Base-by-base conservation (phyloP, 2,888 invertebrate species). In the Lepidocyrtinus sp. region DNA sequence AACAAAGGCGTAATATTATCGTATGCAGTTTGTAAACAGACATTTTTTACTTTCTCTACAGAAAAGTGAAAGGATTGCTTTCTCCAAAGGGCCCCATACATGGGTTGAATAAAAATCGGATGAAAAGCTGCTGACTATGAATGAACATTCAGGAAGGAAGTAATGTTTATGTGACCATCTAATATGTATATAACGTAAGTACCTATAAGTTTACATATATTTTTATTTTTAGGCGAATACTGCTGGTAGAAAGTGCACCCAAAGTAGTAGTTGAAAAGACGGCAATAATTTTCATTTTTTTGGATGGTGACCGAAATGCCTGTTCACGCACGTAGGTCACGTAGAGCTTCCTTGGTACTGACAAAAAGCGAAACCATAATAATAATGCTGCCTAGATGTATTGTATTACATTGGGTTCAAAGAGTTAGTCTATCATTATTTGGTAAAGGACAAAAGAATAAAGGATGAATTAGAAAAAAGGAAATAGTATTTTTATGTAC, bases 261-360 rank as follows among this genome's bases (percentile, higher is more conserved):
- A n/a, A n/a, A n/a, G n/a, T n/a, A n/a, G 55, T 55, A 55, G 55
- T 15, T 15, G 55, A 55, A 55, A 55, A 55, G 55, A 55, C 55
- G 17, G 55, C 55, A 55, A 55, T 55, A 55, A 55, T 55, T 55
- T 55, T 55, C 17, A n/a, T n/a, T 55, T 55, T 55, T 55, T 7
- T 55, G 36, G 5, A 36, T 36, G 36, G 5, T 55, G 55, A 55
- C 55, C 55, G 55, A 55, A 9, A 55, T 55, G 55, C 55, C 17
- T 17, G 55, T 55, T 55, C 55, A 55, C 55, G 55, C 55, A 55
- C 55, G 55, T 55, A 55, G 55, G 55, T 55, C 55, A 55, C 55
- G 55, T 55, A 55, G n/a, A 55, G n/a, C 17, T 55, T n/a, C 55
- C 17, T n/a, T 55, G 55, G n/a, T 55, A 17, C 55, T 55, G 55